Percentiles rank a stretch among this genome's conserved stretches.
Evolutionary conservation across 2,113 vertebrate genomes (phyloP).

Genomic region (Pluvianellus socialis): DNA sequence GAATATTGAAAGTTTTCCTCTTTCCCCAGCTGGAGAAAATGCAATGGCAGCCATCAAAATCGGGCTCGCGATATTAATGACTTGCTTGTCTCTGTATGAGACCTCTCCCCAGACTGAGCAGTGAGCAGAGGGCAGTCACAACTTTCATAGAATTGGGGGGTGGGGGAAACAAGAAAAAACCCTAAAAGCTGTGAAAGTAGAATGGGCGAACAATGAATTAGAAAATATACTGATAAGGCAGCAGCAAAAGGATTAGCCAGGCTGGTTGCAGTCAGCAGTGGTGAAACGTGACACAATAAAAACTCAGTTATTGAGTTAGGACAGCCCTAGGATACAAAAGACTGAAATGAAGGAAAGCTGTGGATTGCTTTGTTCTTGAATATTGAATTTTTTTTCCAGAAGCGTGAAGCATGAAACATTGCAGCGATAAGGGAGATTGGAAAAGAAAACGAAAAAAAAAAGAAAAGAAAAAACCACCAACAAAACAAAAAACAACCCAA

Average conservation of each 20-base stretch:
- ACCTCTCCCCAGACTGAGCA: background rate
- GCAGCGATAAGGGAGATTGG: constrained; percentile 61
- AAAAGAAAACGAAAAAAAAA: constrained; percentile 46
- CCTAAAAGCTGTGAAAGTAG: constrained; percentile 26
- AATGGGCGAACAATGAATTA: constrained; percentile 57
- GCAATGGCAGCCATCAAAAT: constrained; percentile 2
- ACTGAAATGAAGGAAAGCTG: constrained; percentile 70
- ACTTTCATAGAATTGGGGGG: background rate
- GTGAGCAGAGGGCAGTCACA: background rate
- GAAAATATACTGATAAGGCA: constrained; percentile 57
- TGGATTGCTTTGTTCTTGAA: constrained; percentile 71
- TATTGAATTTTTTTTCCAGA: constrained; percentile 56
- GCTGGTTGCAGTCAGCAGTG: constrained; percentile 46
- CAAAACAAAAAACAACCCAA: background rate
- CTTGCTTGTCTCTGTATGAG: background rate
- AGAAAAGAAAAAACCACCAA: constrained; percentile 6
- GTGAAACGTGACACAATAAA: constrained; percentile 69
- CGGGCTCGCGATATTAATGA: background rate
- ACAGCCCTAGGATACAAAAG: constrained; percentile 69
- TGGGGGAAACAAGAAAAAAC: background rate
- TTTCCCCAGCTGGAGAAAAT: background rate
- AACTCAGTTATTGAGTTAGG: constrained; percentile 67
- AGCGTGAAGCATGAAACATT: constrained; percentile 70
- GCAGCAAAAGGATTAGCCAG: constrained; percentile 64
- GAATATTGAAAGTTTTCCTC: background rate